A percentile compares a stretch with the other conserved stretches of the same genome.
phyloP scores from a whole-genome alignment of 2,888 invertebrate genomes.

The Pilophorus perplexus region DNA sequence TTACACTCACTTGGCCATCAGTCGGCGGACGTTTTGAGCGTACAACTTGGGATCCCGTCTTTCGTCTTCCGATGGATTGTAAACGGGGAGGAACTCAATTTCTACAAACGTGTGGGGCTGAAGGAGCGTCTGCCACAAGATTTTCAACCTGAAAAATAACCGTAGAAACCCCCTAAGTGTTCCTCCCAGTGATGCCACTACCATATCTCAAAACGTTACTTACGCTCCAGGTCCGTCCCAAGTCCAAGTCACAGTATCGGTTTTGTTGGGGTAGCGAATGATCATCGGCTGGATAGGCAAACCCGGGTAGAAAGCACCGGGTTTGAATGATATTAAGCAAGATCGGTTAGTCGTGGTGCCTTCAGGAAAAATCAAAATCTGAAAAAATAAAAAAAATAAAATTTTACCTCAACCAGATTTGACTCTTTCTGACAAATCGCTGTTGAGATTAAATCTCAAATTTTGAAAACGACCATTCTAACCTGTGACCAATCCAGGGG shows the following conservation, averaged over 20 bases:
- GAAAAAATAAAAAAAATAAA: slow-evolving; percentile 49
- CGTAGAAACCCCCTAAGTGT: no score
- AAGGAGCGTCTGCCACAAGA: slow-evolving; percentile 84
- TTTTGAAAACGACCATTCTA: slow-evolving; percentile 46
- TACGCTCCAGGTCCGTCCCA: slow-evolving; percentile 94
- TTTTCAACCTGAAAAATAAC: slow-evolving; percentile 61
- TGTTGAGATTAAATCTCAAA: no score
- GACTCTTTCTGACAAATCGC: no score
- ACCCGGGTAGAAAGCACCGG: slow-evolving; percentile 92
- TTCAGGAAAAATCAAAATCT: slow-evolving; percentile 92
- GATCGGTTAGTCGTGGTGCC: slow-evolving; percentile 94
- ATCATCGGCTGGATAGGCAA: slow-evolving; percentile 94
- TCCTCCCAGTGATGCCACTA: no score
- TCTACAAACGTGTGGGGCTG: slow-evolving; percentile 84
- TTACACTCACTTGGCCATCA: slow-evolving; percentile 85
- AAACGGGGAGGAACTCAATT: slow-evolving; percentile 90
- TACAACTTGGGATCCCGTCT: slow-evolving; percentile 81
- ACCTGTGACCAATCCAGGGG: slow-evolving; percentile 88
- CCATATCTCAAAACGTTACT: slow-evolving; percentile 54
- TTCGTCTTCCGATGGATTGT: slow-evolving; percentile 82
- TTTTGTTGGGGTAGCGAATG: slow-evolving; percentile 83
- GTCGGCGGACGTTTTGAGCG: slow-evolving; percentile 82
- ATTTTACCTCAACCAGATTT: no score
- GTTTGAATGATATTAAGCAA: slow-evolving; percentile 84
- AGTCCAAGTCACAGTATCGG: slow-evolving; percentile 88